Base-by-base conservation (phyloP, 2,113 vertebrate genomes). In the Arizona elegans region DNA sequence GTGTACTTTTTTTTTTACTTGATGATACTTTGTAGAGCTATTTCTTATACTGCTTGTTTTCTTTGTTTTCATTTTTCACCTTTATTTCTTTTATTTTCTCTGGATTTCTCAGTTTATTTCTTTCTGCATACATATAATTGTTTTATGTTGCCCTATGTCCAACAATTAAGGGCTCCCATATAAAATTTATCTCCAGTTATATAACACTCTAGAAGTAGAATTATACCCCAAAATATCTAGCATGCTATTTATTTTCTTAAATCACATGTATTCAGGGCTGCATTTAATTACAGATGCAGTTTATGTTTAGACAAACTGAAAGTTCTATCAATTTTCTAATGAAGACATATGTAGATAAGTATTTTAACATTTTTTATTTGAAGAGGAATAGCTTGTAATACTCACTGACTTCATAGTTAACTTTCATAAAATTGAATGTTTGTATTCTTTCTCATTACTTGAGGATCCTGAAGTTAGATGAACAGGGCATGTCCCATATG, bases 401-500 rank as follows among this genome's bases (percentile, higher is more conserved):
- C 11, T 12, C 65, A 70, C 29, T 70, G 12, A 70, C 12, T n/a
- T 70, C 87, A 43, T 17, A 93, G 91, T 75, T 91, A 92, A 56
- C 92, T 70, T 59, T 88, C 56, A 21, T 70, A 1, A 7, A 47
- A 0, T 1, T 91, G 54, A 62, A 75, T 23, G 43, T 93, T 52
- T 95, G 93, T 89, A 87, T 94, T 93, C 90, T 70, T 47, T 90
- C 70, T 52, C 54, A 29, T 88, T 58, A n/a, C 26, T 26, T 93
- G 0, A 11, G 6, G 9, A 26, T 8, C 89, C 38, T 43, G 26
- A 91, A 24, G 89, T 29, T 86, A 86, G 59, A 1, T 0, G 0
- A 93, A 47, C 26, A 15, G 52, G 47, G 33, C 3, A 92, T 9
- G 89, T 21, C 9, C 0, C 59, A 91, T 91, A 89, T 8, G 33